Percentiles rank a stretch among this genome's conserved stretches.
phyloP scores from a whole-genome alignment of 2,888 invertebrate genomes.

The Kryphioiulus occultus region DNA sequence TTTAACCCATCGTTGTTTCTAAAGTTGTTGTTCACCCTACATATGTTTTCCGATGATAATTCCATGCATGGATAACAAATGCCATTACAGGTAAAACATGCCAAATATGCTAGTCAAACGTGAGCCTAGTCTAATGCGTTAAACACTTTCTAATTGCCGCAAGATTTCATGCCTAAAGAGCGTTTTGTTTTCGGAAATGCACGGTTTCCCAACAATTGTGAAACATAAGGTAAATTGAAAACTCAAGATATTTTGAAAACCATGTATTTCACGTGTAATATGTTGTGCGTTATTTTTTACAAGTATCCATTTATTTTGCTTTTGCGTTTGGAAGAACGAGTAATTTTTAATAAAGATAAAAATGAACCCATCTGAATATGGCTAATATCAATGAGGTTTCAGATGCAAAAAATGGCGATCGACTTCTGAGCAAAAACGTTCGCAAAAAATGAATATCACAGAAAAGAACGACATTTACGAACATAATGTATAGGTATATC shows the following conservation, averaged over 20 bases:
- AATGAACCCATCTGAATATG: neutral
- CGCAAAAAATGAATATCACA: no score
- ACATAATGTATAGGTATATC: no score
- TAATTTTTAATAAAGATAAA: slow-evolving; percentile 20
- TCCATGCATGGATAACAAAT: neutral
- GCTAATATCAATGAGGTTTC: no score
- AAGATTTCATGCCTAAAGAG: neutral
- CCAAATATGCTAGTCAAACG: neutral
- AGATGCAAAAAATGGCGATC: no score
- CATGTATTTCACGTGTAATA: neutral
- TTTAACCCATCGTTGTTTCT: neutral
- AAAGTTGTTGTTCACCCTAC: neutral
- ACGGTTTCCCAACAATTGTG: neutral
- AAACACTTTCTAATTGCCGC: neutral
- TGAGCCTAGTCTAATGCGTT: slow-evolving; percentile 11
- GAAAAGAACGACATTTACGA: no score
- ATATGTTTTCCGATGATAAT: slow-evolving; percentile 15
- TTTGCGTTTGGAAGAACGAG: slow-evolving; percentile 23
- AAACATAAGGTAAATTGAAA: neutral
- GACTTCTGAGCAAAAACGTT: no score
- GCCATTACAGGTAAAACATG: neutral
- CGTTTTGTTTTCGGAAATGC: neutral
- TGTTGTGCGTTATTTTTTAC: neutral
- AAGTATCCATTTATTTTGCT: neutral
- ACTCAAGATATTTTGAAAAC: neutral